These are phyloP conservation scores for Anastrepha obliqua DNA, from an alignment of 1,140 invertebrate species.

Conservation along the genomic window DNA sequence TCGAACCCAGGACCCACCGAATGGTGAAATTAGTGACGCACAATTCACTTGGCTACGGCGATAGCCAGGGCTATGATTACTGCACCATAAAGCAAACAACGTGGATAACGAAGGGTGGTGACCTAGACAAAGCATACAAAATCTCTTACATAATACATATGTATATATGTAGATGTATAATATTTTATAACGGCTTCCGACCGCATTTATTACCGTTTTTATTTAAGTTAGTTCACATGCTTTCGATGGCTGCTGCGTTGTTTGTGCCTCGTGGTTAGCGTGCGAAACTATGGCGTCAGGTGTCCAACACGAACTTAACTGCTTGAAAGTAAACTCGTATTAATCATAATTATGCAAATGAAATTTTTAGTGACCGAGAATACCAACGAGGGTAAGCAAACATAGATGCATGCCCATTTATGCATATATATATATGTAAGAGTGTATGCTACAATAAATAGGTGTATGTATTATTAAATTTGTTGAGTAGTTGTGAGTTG, in stretches of 20 bases:
- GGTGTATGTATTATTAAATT: too few relatives aligned
- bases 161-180: neutral
- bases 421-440: neutral
- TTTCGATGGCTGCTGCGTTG: too few relatives aligned
- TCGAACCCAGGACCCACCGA: too few relatives aligned
- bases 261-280: neutral
- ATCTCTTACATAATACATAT: neutral
- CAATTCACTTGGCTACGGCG: too few relatives aligned
- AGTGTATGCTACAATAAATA: too few relatives aligned
- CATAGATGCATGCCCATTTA: neutral
- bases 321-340: slow-evolving; percentile 32
- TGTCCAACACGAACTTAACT: slow-evolving; percentile 36
- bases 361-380: slow-evolving; percentile 5
- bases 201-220: neutral
- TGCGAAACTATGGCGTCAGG: slow-evolving; percentile 24
- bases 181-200: slow-evolving; percentile 23
- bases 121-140: too few relatives aligned
- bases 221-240: slow-evolving; percentile 4
- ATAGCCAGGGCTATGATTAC: too few relatives aligned
- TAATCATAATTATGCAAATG: slow-evolving; percentile 51
- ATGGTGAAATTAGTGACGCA: too few relatives aligned
- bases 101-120: too few relatives aligned
- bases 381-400: neutral
- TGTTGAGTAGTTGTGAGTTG: too few relatives aligned
- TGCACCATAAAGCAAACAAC: too few relatives aligned